A percentile compares a stretch with the other conserved stretches of the same genome.
Evolutionary conservation across 2,797 vertebrate species (phyloP).

Genomic region (Cirrhinus mrigala): DNA sequence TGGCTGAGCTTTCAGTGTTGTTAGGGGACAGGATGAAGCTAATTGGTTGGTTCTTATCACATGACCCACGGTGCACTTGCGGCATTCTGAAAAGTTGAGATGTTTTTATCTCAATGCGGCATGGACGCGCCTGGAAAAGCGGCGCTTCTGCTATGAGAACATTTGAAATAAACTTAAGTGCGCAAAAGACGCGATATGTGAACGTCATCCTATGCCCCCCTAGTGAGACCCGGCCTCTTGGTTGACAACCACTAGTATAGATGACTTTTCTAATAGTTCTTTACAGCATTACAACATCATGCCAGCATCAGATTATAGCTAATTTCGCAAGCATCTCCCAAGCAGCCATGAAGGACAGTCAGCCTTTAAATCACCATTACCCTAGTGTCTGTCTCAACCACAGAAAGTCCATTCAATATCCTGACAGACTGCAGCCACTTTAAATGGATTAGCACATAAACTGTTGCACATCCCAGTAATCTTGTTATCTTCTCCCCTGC

Average conservation of each 20-base stretch:
- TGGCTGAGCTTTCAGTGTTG: too few relatives aligned
- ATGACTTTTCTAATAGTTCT: background rate
- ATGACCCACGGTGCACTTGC: too few relatives aligned
- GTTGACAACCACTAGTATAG: background rate
- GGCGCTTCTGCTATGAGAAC: too few relatives aligned
- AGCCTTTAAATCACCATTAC: constrained; percentile 20
- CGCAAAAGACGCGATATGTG: too few relatives aligned
- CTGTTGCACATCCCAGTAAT: constrained; percentile 40
- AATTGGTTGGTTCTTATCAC: too few relatives aligned
- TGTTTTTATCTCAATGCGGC: too few relatives aligned
- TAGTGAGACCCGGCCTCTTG: too few relatives aligned
- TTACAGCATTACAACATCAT: background rate
- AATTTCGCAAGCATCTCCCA: constrained; percentile 8
- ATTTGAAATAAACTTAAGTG: too few relatives aligned
- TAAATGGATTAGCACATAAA: constrained; percentile 45
- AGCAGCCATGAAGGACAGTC: constrained; percentile 29
- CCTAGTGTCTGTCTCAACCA: constrained; percentile 3
- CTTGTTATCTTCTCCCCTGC: constrained; percentile 35
- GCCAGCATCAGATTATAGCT: background rate
- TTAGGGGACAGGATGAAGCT: too few relatives aligned
- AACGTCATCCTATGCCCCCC: too few relatives aligned
- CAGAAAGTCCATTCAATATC: constrained; percentile 40
- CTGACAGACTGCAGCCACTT: constrained; percentile 33
- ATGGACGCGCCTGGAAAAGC: too few relatives aligned
- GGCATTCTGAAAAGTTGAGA: too few relatives aligned